Evolutionary conservation across 2,797 vertebrate species (phyloP), one percentile per base, ranked within the genome.

Genomic region (Limosa lapponica): DNA sequence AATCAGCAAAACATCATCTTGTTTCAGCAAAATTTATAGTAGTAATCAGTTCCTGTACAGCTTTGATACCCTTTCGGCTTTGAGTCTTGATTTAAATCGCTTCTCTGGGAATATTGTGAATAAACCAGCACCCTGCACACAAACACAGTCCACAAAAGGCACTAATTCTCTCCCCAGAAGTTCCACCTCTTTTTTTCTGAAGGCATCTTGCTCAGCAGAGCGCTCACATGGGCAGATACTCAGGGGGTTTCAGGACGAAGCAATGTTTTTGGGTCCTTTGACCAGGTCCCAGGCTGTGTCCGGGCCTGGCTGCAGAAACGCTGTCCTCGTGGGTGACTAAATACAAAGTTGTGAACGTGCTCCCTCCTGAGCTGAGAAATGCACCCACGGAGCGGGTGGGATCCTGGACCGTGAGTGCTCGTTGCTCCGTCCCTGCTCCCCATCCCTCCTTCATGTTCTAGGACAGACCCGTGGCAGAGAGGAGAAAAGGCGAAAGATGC

Each of bases 1-100:
- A 95, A 96, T 94, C 93, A 96, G 84, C 89, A 91, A 83, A 94
- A 81, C 80, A 86, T 92, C 85, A 77, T 75, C 95, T 94, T 93
- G 83, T 95, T 96, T 95, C 95, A 91, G 92, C 84, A 95, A 96
- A 96, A 97, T 97, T 94, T 96, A 97, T 91, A 75, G 92, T 66
- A 94, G 89, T 91, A 97, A 97, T 97, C 85, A 83, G 86, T 91
- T 97, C 72, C 85, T 94, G 93, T 96, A 87, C 94, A 95, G 89
- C 92, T 96, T 96, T 96, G 94, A 83, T 86, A 94, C 78, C 89
- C 91, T 72, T 58, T 94, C 1, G 16, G 93, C 93, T 93, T 57
- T 48, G 65, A 86, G 84, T 96, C 87, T 94, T 73, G 89, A 90
- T 96, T 96, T 97, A 92, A 80, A 78, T 72, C 58, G 64, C 75